Evolutionary conservation across 2,888 invertebrate genomes (phyloP).

Genomic region (Harpagoxenus sublaevis): DNA sequence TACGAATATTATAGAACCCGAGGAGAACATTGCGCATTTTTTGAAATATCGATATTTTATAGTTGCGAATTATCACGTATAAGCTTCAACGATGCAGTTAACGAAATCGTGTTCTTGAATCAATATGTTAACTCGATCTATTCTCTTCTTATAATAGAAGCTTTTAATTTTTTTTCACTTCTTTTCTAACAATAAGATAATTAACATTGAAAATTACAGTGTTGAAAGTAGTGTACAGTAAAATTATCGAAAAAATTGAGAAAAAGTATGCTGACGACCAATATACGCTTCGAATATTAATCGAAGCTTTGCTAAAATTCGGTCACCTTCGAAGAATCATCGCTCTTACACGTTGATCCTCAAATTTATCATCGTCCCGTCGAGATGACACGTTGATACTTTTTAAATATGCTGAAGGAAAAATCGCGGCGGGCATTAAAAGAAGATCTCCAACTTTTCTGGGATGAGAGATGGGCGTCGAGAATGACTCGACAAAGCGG

Average conservation of each 20-base stretch:
- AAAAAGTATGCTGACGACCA: neutral
- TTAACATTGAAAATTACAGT: neutral
- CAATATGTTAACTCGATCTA: neutral
- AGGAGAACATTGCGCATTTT: neutral
- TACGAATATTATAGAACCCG: neutral
- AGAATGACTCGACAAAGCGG: conserved; percentile 55
- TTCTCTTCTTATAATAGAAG: neutral
- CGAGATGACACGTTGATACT: conserved; percentile 67
- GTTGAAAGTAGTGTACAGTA: neutral
- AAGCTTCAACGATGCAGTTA: neutral
- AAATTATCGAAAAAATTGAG: neutral
- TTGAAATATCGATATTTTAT: neutral
- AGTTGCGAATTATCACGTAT: neutral
- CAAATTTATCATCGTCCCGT: conserved; percentile 73
- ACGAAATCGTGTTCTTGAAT: neutral
- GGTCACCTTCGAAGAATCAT: conserved; percentile 39
- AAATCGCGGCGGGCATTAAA: conserved; percentile 68
- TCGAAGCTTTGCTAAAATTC: conserved; percentile 27
- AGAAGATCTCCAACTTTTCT: conserved; percentile 55
- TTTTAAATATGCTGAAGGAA: conserved; percentile 63
- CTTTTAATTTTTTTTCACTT: neutral
- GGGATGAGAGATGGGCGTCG: conserved; percentile 37
- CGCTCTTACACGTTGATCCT: conserved; percentile 59
- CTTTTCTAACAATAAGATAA: neutral
- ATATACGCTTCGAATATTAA: neutral